A percentile compares a stretch with the other conserved stretches of the same genome.
These are phyloP conservation scores for Heteromyza rotundicornis DNA, from an alignment of 2,888 invertebrate species.

Conservation along the genomic window DNA sequence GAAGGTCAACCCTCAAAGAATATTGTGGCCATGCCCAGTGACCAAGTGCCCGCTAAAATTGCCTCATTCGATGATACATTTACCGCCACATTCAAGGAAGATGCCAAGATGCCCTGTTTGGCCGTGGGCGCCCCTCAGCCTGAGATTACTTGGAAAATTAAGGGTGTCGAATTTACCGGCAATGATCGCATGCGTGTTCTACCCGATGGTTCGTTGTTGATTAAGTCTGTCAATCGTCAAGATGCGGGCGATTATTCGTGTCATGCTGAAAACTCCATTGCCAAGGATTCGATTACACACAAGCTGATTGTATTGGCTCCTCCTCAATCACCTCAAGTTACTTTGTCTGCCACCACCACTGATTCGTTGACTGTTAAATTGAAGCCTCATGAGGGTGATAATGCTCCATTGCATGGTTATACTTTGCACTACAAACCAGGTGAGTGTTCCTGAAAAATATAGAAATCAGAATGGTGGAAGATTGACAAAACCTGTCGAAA, in stretches of 20 bases:
- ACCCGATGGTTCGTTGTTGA: constrained; percentile 89
- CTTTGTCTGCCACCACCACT: constrained; percentile 76
- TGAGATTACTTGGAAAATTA: constrained; percentile 87
- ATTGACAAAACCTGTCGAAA: no score
- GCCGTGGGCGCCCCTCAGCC: constrained; percentile 92
- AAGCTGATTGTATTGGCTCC: constrained; percentile 82
- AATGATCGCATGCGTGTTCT: constrained; percentile 84
- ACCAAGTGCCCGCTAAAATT: constrained; percentile 85
- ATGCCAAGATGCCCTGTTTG: constrained; percentile 87
- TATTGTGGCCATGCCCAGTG: constrained; percentile 82
- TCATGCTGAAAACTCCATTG: constrained; percentile 89
- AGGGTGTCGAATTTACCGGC: constrained; percentile 78
- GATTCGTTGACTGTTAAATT: constrained; percentile 76
- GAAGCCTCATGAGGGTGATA: constrained; percentile 77
- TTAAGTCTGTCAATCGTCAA: constrained; percentile 84
- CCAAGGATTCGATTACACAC: constrained; percentile 90
- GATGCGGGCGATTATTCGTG: constrained; percentile 96
- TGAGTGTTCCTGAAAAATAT: no score
- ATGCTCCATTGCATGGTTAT: constrained; percentile 90
- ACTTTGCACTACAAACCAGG: constrained; percentile 87
- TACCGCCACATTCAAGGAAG: constrained; percentile 89
- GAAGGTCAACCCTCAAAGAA: constrained; percentile 91
- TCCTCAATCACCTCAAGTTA: constrained; percentile 78
- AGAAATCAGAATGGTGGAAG: no score
- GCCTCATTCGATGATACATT: constrained; percentile 95